phyloP scores from a whole-genome alignment of 2,888 invertebrate genomes.

The Sturmia bella region DNA sequence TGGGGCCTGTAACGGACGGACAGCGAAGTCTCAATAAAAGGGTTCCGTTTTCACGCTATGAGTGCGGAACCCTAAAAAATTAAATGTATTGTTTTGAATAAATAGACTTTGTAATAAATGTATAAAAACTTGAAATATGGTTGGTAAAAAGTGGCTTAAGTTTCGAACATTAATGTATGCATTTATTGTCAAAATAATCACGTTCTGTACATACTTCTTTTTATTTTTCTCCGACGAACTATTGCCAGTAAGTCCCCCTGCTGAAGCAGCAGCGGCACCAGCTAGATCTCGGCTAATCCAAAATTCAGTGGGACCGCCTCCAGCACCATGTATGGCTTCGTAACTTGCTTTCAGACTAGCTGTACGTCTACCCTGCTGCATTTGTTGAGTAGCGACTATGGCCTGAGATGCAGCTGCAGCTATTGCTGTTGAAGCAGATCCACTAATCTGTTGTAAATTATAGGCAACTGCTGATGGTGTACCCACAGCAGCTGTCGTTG shows the following conservation, averaged over 20 bases:
- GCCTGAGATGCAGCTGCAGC: constrained; percentile 97
- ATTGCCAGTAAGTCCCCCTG: constrained; percentile 87
- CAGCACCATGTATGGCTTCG: constrained; percentile 91
- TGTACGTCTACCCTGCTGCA: constrained; percentile 96
- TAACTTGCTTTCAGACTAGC: constrained; percentile 97
- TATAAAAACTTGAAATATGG: not conserved
- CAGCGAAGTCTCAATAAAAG: too few species aligned
- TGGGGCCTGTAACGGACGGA: too few species aligned
- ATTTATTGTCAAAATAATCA: not conserved
- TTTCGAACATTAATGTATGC: too few species aligned
- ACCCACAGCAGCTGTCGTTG: constrained; percentile 76
- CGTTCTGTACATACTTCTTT: constrained; percentile 74
- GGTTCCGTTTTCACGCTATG: too few species aligned
- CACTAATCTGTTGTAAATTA: constrained; percentile 91
- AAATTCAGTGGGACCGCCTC: constrained; percentile 85
- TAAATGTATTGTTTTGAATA: too few species aligned
- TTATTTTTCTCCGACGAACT: constrained; percentile 80
- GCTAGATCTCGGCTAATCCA: constrained; percentile 88
- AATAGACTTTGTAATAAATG: too few species aligned
- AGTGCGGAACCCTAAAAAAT: too few species aligned
- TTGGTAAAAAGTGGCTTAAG: not conserved
- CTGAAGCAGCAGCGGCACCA: constrained; percentile 84
- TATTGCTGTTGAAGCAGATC: constrained; percentile 89
- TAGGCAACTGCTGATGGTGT: constrained; percentile 83
- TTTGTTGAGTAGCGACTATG: constrained; percentile 97